Percentiles rank a stretch among this genome's conserved stretches.
Evolutionary conservation across 2,113 vertebrate genomes (phyloP).

Genomic region (Symphodus melops): DNA sequence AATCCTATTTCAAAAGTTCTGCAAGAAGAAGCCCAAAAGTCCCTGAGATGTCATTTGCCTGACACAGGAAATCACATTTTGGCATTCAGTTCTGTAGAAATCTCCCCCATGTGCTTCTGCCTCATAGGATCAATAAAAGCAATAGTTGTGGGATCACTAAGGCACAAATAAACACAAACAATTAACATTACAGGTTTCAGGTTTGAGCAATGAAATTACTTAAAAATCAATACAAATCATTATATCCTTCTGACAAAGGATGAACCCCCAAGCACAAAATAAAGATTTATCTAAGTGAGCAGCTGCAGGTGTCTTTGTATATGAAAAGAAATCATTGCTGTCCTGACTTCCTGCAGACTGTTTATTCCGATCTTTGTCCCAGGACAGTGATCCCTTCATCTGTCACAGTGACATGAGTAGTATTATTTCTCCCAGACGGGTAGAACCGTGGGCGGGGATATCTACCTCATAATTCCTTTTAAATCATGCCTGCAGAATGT

Average conservation of each 20-base stretch:
- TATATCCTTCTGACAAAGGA: too few species aligned
- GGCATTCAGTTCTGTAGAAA: slow-evolving; percentile 7
- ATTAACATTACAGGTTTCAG: not conserved
- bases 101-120: not conserved
- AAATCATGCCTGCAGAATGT: slow-evolving; percentile 39
- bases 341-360: not conserved
- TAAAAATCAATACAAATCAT: too few species aligned
- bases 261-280: too few species aligned
- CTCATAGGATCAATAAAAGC: slow-evolving; percentile 18
- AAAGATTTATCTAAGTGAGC: not conserved
- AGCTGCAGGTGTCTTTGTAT: not conserved
- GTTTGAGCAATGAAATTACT: slow-evolving; percentile 1
- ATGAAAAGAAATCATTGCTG: slow-evolving; percentile 9
- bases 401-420: slow-evolving; percentile 33
- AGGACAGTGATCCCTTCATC: slow-evolving; percentile 40
- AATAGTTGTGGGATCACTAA: slow-evolving; percentile 25
- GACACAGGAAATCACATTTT: slow-evolving; percentile 12
- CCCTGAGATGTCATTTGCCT: not conserved
- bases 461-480: slow-evolving; percentile 59
- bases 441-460: slow-evolving; percentile 54
- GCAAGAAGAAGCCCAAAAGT: slow-evolving; percentile 11
- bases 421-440: slow-evolving; percentile 37
- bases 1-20: slow-evolving; percentile 39
- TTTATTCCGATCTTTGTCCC: slow-evolving; percentile 19
- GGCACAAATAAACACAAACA: not conserved